A percentile compares a stretch with the other conserved stretches of the same genome.
These are phyloP conservation scores for Brachionus rotundiformis DNA, from an alignment of 1,140 invertebrate genomes.

Conservation along the genomic window DNA sequence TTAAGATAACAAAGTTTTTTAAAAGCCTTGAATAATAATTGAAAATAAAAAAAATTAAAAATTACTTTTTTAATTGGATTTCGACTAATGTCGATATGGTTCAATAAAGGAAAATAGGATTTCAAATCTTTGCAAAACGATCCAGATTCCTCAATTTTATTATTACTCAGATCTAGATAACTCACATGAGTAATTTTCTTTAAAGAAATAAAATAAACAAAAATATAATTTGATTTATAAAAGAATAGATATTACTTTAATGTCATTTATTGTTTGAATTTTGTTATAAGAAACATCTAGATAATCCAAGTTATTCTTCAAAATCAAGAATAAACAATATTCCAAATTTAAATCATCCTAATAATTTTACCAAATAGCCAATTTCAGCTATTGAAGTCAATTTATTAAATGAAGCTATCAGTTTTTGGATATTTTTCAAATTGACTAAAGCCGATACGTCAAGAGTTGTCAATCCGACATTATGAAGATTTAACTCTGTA, in stretches of 20 bases:
- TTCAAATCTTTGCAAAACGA: not conserved
- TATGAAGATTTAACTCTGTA: constrained; percentile 61
- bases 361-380: constrained; percentile 57
- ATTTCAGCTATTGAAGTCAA: constrained; percentile 60
- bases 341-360: too few species aligned
- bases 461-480: constrained; percentile 59
- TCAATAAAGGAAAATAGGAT: constrained; percentile 27
- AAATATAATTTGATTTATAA: not conserved
- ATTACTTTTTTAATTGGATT: constrained; percentile 41
- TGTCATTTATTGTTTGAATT: constrained; percentile 53
- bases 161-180: constrained; percentile 44
- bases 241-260: not conserved
- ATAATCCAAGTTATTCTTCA: constrained; percentile 53
- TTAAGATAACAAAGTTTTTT: too few species aligned
- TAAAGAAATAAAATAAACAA: not conserved
- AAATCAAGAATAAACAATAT: too few species aligned
- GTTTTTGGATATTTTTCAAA: constrained; percentile 56
- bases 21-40: too few species aligned
- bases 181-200: constrained; percentile 11
- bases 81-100: not conserved
- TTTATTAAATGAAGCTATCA: constrained; percentile 62
- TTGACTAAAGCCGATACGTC: constrained; percentile 55
- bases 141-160: not conserved
- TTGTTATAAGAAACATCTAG: constrained; percentile 63
- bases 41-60: not conserved